Conservation (phyloP, 2,888 invertebrate species). For the Synanthedon vespiformis region DNA sequence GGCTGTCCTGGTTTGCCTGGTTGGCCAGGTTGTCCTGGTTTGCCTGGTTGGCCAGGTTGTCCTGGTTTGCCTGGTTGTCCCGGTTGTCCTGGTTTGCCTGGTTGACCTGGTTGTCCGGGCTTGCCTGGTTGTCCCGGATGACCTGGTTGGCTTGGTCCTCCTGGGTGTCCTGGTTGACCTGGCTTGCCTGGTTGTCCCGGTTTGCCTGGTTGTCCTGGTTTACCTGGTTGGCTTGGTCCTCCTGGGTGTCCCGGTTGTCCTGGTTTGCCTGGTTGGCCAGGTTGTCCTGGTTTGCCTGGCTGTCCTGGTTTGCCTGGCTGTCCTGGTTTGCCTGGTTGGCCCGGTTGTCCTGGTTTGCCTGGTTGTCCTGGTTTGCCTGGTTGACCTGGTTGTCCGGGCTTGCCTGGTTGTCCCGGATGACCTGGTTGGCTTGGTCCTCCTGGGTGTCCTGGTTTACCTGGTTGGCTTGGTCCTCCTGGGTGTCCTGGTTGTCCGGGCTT, state of each 20-base stretch:
- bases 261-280: background rate
- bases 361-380: background rate
- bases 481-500: background rate
- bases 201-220: background rate
- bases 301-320: background rate
- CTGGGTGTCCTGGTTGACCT: background rate
- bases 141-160: background rate
- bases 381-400: background rate
- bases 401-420: too few relatives aligned
- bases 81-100: background rate
- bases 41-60: background rate
- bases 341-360: background rate
- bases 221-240: background rate
- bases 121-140: background rate
- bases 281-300: background rate
- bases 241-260: too few relatives aligned
- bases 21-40: background rate
- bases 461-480: background rate
- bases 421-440: background rate
- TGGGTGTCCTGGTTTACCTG: background rate
- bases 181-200: background rate
- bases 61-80: background rate
- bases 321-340: background rate
- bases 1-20: background rate
- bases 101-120: background rate